Evolutionary conservation across 2,797 vertebrate species (phyloP), one percentile per base, ranked within the genome.

Genomic region (Tiaroga cobitis): DNA sequence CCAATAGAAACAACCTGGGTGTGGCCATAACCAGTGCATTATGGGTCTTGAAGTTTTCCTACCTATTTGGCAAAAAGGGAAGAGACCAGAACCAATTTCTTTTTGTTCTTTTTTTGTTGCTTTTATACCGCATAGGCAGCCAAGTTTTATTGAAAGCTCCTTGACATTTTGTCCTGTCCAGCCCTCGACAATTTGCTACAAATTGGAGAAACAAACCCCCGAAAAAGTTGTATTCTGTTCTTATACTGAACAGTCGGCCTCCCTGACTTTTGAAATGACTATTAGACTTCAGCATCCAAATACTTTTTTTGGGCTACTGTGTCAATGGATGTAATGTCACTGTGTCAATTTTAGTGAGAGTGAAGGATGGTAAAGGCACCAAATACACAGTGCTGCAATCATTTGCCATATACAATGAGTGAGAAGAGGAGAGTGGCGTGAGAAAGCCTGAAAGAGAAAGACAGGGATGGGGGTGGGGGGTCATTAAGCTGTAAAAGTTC

Each of bases 391-490:
- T 43, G 68, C 69, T 43, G 24, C 6, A 72, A 41, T 41, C 2
- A n/a, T 70, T 39, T 41, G 37, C 24, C 68, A 41, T 10, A 41
- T 41, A 69, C 10, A 70, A 41, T 7, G 13, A 49, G n/a, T 9
- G 19, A 34, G 46, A 75, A 54, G 34, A 24, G 18, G 29, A 54
- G 1, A 24, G 29, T 26, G 56, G 74, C 5, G 49, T 11, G 29
- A 76, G 74, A 76, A 37, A 76, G 49, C 8, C 18, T 51, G 46
- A 21, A 24, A 76, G 46, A 76, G 73, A 76, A 54, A 54, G 29
- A 24, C 24, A 5, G 43, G 18, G n/a, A 32, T 7, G 16, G n/a
- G 69, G 41, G 15, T 4, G 8, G 70, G 41, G 15, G n/a, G 70
- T 10, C 41, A 49, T 49, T 73, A 73, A 49, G 2, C 70, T 73